A percentile compares a stretch with the other conserved stretches of the same genome.
Evolutionary conservation across 2,888 invertebrate genomes (phyloP).

Genomic region (Arrhopalites spinosus): DNA sequence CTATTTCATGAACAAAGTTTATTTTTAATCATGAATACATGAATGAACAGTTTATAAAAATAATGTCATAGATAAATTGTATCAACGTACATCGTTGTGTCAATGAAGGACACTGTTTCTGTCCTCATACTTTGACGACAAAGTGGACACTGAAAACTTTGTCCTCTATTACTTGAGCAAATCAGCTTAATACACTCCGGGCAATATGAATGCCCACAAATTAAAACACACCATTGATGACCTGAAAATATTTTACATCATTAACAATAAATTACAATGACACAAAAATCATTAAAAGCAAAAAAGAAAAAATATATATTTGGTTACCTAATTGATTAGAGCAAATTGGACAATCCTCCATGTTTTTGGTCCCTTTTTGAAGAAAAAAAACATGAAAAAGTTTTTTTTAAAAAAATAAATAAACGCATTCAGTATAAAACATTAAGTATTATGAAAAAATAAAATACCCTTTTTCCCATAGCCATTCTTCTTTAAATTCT

Average conservation of each 20-base stretch:
- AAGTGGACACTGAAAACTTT: conserved; percentile 63
- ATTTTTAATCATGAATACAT: not conserved
- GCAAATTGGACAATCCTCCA: conserved; percentile 75
- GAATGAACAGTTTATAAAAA: not conserved
- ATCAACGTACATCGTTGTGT: conserved; percentile 52
- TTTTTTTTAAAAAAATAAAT: too few species aligned
- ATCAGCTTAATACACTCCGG: conserved; percentile 65
- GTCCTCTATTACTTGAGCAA: conserved; percentile 39
- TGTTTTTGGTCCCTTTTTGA: conserved; percentile 62
- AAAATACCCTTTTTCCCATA: conserved; percentile 60
- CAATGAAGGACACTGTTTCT: conserved; percentile 62
- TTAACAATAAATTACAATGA: too few species aligned
- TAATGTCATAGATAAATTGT: too few species aligned
- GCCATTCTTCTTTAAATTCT: conserved; percentile 66
- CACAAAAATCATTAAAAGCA: too few species aligned
- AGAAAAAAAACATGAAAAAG: too few species aligned
- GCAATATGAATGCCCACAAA: conserved; percentile 76
- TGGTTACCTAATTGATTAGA: conserved; percentile 61
- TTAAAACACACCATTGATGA: conserved; percentile 70
- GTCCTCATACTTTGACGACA: conserved; percentile 65
- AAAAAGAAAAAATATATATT: too few species aligned
- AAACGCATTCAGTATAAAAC: too few species aligned
- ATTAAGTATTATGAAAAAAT: too few species aligned
- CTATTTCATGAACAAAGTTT: not conserved
- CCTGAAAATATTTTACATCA: conserved; percentile 51